These are phyloP conservation scores for Acrocyrtus sp. DNA, from an alignment of 2,888 invertebrate species.

Conservation along the genomic window DNA sequence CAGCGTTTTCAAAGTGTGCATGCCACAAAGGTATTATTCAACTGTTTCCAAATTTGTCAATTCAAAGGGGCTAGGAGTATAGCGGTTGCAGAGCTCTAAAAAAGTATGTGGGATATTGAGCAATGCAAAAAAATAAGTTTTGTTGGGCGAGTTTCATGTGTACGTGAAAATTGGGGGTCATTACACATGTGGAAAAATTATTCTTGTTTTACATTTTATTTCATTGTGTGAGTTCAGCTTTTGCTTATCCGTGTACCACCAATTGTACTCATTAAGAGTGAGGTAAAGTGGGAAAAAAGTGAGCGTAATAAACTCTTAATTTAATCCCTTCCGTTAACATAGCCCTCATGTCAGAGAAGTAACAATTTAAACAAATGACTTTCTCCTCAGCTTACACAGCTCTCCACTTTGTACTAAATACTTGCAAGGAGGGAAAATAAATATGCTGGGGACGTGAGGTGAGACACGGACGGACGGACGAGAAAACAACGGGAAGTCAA, in stretches of 20 bases:
- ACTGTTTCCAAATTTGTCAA: constrained; percentile 43
- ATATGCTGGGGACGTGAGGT: constrained; percentile 6
- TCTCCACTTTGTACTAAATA: constrained; percentile 38
- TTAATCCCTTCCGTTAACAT: constrained; percentile 51
- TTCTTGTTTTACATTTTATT: no score
- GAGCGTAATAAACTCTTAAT: constrained; percentile 48
- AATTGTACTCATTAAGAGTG: no score
- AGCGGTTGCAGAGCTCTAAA: no score
- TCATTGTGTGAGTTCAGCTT: no score
- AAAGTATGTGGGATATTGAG: no score
- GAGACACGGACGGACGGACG: constrained; percentile 30
- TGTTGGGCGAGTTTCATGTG: no score
- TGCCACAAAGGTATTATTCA: constrained; percentile 7
- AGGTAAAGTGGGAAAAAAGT: no score
- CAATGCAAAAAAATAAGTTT: no score
- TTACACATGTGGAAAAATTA: no score
- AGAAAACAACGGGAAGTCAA: constrained; percentile 43
- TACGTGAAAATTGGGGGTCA: no score
- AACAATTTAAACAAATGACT: constrained; percentile 52
- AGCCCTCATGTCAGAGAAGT: constrained; percentile 44
- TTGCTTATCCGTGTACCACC: no score
- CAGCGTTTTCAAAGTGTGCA: no score
- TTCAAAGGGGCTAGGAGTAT: constrained; percentile 17
- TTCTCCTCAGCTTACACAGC: constrained; percentile 37
- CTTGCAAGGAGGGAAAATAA: constrained; percentile 21